A percentile compares a stretch with the other conserved stretches of the same genome.
These are phyloP conservation scores for Pomatorhinus ruficollis DNA, from an alignment of 2,113 vertebrate genomes.

Conservation along the genomic window DNA sequence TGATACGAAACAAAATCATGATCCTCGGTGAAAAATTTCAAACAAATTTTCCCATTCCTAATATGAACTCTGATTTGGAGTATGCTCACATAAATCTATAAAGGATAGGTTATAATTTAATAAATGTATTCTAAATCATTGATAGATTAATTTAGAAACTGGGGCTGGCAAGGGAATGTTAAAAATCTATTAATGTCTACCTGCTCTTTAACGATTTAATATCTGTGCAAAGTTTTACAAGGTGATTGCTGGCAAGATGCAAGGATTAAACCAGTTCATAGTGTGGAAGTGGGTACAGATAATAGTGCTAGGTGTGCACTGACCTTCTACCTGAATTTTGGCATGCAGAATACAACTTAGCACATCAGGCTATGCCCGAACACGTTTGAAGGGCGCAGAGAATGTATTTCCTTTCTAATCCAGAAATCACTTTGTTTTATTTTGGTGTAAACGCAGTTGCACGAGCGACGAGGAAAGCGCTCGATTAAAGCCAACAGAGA, in stretches of 20 bases:
- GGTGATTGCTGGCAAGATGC: neutral
- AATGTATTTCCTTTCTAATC: neutral
- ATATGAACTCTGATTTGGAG: neutral
- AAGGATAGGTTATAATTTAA: neutral
- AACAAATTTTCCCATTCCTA: neutral
- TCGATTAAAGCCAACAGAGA: constrained; percentile 28
- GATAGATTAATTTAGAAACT: neutral
- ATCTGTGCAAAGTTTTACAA: neutral
- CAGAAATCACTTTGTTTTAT: neutral
- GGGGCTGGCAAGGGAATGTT: neutral
- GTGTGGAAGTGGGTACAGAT: neutral
- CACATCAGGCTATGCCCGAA: neutral
- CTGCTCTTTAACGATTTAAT: neutral
- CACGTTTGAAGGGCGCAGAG: neutral
- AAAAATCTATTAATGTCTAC: neutral
- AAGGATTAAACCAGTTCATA: neutral
- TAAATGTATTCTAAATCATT: neutral
- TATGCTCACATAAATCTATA: neutral
- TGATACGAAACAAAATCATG: neutral
- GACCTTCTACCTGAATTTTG: neutral
- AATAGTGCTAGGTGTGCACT: neutral
- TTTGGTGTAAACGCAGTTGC: neutral
- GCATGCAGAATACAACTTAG: neutral
- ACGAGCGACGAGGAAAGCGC: neutral
- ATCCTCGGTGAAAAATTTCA: neutral